Evolutionary conservation across 1,140 invertebrate species (phyloP).

Genomic region (Diachasmimorpha longicaudata): DNA sequence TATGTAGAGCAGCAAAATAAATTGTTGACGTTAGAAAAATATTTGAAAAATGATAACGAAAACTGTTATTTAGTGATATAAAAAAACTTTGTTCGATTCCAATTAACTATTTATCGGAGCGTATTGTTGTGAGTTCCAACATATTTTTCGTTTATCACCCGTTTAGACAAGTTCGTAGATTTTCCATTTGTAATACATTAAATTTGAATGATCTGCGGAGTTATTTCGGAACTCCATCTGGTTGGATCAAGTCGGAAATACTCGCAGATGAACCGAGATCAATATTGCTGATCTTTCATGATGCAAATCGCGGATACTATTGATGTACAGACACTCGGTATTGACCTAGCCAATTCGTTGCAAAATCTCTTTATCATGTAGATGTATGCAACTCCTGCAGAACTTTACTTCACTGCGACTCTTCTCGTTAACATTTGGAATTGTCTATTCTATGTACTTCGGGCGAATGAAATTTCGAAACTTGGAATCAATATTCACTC

Average conservation of each 20-base stretch:
- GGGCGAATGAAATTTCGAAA: neutral
- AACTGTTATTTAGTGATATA: no score
- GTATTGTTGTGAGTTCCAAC: no score
- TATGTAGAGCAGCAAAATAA: no score
- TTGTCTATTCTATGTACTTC: constrained; percentile 1
- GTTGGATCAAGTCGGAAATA: neutral
- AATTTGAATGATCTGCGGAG: no score
- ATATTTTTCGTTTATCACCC: no score
- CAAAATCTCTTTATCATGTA: constrained; percentile 20
- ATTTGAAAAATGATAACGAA: no score
- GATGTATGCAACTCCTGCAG: neutral
- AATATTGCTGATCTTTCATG: neutral
- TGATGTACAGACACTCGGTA: neutral
- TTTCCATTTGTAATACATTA: no score
- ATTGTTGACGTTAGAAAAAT: no score
- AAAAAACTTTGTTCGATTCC: no score
- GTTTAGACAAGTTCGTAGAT: no score
- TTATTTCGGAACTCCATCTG: neutral
- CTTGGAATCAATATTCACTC: neutral
- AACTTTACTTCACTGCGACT: constrained; percentile 7
- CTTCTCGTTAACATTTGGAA: constrained; percentile 16
- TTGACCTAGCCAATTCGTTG: neutral
- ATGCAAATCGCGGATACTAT: neutral
- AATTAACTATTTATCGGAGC: no score
- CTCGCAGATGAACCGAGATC: neutral